phyloP scores from a whole-genome alignment of 2,797 vertebrate genomes.

The Pampus argenteus region DNA sequence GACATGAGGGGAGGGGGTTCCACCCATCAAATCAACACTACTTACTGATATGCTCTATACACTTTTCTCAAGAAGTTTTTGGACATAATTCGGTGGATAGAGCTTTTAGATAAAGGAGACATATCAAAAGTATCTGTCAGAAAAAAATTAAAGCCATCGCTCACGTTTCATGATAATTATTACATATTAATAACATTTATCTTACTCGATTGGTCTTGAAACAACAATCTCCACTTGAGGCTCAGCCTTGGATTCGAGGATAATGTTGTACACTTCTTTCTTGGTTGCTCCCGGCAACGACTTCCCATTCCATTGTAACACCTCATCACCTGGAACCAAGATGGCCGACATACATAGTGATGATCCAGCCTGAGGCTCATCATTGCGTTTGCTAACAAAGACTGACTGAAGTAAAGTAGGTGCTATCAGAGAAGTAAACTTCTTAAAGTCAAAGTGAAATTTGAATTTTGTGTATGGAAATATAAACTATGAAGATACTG shows the following conservation, averaged over 20 bases:
- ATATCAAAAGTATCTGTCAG: slow-evolving; percentile 67
- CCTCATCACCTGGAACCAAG: slow-evolving; percentile 94
- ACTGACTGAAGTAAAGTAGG: not conserved
- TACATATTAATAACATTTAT: not conserved
- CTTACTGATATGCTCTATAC: slow-evolving; percentile 93
- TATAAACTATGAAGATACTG: not conserved
- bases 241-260: slow-evolving; percentile 98
- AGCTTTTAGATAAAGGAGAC: slow-evolving; percentile 84
- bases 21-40: slow-evolving; percentile 65
- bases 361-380: slow-evolving; percentile 13
- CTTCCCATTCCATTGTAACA: slow-evolving; percentile 98
- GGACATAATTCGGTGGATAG: slow-evolving; percentile 87
- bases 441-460: not conserved
- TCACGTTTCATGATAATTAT: not conserved
- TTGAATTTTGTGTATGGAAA: not conserved
- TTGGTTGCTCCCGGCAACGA: slow-evolving; percentile 97
- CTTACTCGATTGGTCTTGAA: slow-evolving; percentile 98
- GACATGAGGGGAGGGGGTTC: slow-evolving; percentile 49
- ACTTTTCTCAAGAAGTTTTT: slow-evolving; percentile 92
- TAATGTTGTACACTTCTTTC: slow-evolving; percentile 99
- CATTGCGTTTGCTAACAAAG: not conserved
- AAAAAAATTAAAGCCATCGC: slow-evolving; percentile 18
- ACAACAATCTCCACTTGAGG: slow-evolving; percentile 99
- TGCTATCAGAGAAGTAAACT: not conserved
- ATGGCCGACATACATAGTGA: slow-evolving; percentile 37